Base-by-base conservation (phyloP, 2,797 vertebrate species). In the Diceros bicornis region DNA sequence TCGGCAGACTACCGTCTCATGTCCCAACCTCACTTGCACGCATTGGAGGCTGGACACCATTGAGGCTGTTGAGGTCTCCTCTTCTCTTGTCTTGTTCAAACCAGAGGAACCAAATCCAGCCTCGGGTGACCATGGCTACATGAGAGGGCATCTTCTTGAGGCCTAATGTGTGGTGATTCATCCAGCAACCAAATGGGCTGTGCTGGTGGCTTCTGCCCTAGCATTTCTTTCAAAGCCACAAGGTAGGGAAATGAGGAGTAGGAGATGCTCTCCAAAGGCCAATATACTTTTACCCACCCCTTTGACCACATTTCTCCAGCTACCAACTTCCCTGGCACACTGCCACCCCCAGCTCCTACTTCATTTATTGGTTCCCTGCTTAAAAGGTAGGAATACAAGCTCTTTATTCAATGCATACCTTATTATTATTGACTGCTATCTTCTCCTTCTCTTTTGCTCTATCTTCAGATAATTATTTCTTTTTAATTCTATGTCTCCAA, bases 201-300 rank as follows among this genome's bases (percentile, higher is more conserved):
- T 55, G 34, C 34, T 77, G 47, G 41, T 44, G 59, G 27, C 71
- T 72, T 85, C 37, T 16, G 7, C 23, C 9, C 44, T 52, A 59
- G 55, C 41, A 27, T 81, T 93, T 87, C 92, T 81, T n/a, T 94
- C 77, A 64, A 77, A 94, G 62, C n/a, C 61, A 61, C 62, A 37
- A 50, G 2, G 10, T 17, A 13, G 18, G 57, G n/a, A 64, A 52
- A 59, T 57, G 27, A 81, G 16, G 25, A 91, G 9, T 29, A 17
- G 55, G 23, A 74, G 4, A 18, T 84, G 52, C 64, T 74, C 14
- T 47, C 32, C 18, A 13, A 3, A 17, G 59, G 85, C 47, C 27
- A 29, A 1, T 34, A n/a, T 25, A 0, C n/a, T 61, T n/a, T 68
- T 37, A 2, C 29, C 61, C 27, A 17, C 8, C 16, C 4, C 62